Conservation (phyloP, 1,140 invertebrate species). For the Hycleus phaleratus region DNA sequence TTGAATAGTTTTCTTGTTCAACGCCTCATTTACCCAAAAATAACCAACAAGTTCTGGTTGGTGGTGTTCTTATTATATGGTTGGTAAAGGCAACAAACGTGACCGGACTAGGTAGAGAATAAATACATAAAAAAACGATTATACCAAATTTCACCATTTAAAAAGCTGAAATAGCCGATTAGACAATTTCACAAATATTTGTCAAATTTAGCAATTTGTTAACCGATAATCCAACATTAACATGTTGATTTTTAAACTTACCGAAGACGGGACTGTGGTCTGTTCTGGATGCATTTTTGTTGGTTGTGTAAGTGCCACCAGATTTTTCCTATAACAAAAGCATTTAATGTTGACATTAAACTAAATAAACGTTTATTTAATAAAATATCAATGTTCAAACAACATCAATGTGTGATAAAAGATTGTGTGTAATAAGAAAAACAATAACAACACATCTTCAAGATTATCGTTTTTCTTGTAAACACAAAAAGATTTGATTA, state of each 20-base stretch:
- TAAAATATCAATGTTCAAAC: slow-evolving; percentile 12
- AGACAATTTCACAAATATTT: no score
- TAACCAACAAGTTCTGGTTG: slow-evolving; percentile 4
- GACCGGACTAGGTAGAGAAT: not conserved
- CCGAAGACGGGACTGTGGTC: slow-evolving; percentile 80
- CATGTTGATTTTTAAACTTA: slow-evolving; percentile 47
- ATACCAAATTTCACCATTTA: no score
- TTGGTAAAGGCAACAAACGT: slow-evolving; percentile 3
- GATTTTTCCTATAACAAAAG: slow-evolving; percentile 71
- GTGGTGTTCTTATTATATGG: slow-evolving; percentile 10
- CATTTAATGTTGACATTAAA: slow-evolving; percentile 21
- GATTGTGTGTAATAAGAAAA: not conserved
- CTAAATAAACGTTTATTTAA: slow-evolving; percentile 11
- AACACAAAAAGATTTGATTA: no score
- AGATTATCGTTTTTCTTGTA: no score
- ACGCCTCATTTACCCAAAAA: slow-evolving; percentile 13
- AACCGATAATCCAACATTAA: not conserved
- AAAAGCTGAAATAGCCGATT: no score
- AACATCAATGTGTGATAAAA: slow-evolving; percentile 7
- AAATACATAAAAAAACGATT: not conserved
- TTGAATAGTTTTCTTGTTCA: slow-evolving; percentile 9
- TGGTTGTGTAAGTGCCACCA: slow-evolving; percentile 59
- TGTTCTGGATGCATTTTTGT: slow-evolving; percentile 66
- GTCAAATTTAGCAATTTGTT: no score
- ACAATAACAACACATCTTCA: no score